Conservation (phyloP, 2,113 vertebrate genomes). For the Prochilodus magdalenae region DNA sequence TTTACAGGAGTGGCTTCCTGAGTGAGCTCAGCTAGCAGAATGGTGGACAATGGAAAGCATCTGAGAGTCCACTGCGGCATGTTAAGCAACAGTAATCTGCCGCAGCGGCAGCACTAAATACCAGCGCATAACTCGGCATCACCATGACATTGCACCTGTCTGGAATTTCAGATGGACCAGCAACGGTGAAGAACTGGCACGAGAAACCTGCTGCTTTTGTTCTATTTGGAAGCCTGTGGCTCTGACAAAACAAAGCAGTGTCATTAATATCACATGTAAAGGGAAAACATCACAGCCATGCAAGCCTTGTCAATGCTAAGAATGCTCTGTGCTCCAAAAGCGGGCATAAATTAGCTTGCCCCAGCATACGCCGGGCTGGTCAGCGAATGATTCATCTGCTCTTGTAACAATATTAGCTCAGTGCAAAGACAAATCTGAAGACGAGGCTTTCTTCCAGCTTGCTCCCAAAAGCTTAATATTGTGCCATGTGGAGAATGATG, state of each 20-base stretch:
- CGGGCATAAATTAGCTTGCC: constrained; percentile 66
- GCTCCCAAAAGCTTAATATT: constrained; percentile 73
- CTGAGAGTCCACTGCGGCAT: constrained; percentile 73
- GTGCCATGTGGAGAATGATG: constrained; percentile 76
- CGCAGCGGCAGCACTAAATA: constrained; percentile 78
- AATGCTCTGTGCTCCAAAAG: constrained; percentile 47
- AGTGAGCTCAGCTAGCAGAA: constrained; percentile 66
- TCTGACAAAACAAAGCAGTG: constrained; percentile 39
- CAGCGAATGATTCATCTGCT: constrained; percentile 67
- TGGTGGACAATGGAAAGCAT: constrained; percentile 67
- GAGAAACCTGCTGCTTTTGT: constrained; percentile 10
- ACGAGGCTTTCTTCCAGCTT: constrained; percentile 64
- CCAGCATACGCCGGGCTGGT: constrained; percentile 55
- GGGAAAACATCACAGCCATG: constrained; percentile 53
- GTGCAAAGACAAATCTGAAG: constrained; percentile 69
- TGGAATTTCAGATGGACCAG: constrained; percentile 67
- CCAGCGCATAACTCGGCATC: constrained; percentile 73
- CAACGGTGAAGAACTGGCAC: constrained; percentile 28
- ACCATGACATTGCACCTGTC: constrained; percentile 71
- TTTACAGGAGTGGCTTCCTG: constrained; percentile 40
- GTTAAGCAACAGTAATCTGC: constrained; percentile 80
- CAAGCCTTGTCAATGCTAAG: constrained; percentile 49
- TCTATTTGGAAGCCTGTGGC: constrained; percentile 24
- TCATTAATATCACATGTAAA: constrained; percentile 60
- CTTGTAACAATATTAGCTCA: constrained; percentile 67